phyloP scores from a whole-genome alignment of 2,113 vertebrate genomes.

The Platysternon megacephalum region DNA sequence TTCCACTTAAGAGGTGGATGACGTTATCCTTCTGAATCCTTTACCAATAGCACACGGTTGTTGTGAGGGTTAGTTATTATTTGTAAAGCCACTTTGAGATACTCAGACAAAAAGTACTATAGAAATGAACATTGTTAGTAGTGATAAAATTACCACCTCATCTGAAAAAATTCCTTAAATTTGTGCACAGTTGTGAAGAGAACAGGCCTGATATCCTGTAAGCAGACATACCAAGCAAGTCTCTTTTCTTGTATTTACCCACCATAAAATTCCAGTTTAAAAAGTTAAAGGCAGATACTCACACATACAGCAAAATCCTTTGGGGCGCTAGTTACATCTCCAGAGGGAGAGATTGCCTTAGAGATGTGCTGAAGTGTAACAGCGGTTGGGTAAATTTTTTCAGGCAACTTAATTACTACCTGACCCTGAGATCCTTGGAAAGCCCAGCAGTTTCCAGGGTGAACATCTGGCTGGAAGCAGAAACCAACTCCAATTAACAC shows the following conservation, averaged over 20 bases:
- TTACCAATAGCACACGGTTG: not conserved
- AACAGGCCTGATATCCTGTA: not conserved
- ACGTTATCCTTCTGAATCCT: not conserved
- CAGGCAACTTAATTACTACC: conserved; percentile 14
- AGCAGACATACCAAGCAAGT: not conserved
- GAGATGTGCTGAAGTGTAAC: conserved; percentile 30
- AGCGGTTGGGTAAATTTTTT: not conserved
- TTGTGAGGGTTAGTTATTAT: not conserved
- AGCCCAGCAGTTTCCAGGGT: conserved; percentile 40
- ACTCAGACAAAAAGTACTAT: not conserved
- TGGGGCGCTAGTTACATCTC: not conserved
- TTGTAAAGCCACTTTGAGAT: not conserved
- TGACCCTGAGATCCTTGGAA: conserved; percentile 18
- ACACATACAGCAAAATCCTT: conserved; percentile 21
- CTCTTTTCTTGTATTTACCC: not conserved
- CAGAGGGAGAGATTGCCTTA: not conserved
- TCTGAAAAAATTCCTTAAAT: not conserved
- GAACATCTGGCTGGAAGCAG: conserved; percentile 19
- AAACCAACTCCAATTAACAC: not conserved
- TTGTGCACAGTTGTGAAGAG: not conserved
- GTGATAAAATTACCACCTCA: not conserved
- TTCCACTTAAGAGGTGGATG: not conserved
- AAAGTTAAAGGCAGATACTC: not conserved
- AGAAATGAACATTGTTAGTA: not conserved
- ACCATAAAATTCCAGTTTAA: not conserved